Evolutionary conservation across 92 coral and sea anemone species (phyloP).

Genomic region (Porites evermanni): DNA sequence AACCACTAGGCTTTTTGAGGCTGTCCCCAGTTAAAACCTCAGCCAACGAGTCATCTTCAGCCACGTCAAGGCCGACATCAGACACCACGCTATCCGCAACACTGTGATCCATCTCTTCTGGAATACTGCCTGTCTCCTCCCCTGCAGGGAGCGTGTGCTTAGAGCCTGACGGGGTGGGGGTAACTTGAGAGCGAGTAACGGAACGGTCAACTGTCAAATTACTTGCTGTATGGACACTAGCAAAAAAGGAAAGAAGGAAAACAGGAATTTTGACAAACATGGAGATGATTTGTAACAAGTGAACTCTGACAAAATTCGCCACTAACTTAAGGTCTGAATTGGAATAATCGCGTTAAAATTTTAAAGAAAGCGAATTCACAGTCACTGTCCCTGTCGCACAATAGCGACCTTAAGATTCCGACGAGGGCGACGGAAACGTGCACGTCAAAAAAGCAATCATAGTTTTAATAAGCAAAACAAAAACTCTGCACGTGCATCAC

Average conservation of each 20-base stretch:
- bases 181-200: conserved; percentile 18
- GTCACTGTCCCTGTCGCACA: too few species aligned
- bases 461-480: too few species aligned
- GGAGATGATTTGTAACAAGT: too few species aligned
- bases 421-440: too few species aligned
- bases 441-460: too few species aligned
- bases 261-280: neutral
- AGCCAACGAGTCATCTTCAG: conserved; percentile 63
- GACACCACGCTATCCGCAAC: conserved; percentile 81
- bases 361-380: too few species aligned
- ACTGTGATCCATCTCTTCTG: conserved; percentile 82
- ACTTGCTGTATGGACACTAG: conserved; percentile 35
- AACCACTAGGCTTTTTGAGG: conserved; percentile 39
- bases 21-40: conserved; percentile 40
- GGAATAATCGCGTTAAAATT: too few species aligned
- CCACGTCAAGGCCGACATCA: conserved; percentile 54
- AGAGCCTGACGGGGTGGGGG: conserved; percentile 34
- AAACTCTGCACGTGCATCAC: too few species aligned
- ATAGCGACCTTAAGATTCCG: too few species aligned
- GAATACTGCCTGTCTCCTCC: conserved; percentile 71
- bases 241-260: neutral
- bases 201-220: conserved; percentile 33
- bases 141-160: conserved; percentile 12
- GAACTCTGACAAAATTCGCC: neutral
- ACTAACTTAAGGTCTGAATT: too few species aligned